Conservation (phyloP, 1,140 invertebrate species). For the Drosophila kanapiae region DNA sequence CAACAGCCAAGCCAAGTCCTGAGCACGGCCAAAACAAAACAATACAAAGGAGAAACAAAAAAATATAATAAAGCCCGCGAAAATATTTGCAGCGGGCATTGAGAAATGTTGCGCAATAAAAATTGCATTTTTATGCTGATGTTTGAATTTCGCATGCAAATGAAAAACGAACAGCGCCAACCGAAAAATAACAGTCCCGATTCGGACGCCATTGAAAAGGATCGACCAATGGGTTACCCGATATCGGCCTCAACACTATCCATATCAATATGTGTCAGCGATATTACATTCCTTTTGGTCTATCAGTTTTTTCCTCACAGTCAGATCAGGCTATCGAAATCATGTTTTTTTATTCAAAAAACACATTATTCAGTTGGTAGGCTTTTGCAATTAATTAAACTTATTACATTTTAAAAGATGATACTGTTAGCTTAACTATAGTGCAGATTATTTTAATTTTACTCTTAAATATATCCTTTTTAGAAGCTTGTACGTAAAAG, state of each 20-base stretch:
- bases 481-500: background rate
- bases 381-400: too few species aligned
- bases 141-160: slow-evolving; percentile 83
- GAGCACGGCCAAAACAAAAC: slow-evolving; percentile 51
- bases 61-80: slow-evolving; percentile 81
- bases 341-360: too few species aligned
- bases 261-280: background rate
- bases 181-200: slow-evolving; percentile 37
- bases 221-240: slow-evolving; percentile 30
- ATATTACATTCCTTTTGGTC: background rate
- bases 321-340: background rate
- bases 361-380: too few species aligned
- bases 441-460: too few species aligned
- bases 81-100: slow-evolving; percentile 82
- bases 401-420: too few species aligned
- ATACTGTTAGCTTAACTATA: too few species aligned
- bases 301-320: background rate
- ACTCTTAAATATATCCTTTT: background rate
- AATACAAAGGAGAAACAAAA: slow-evolving; percentile 30
- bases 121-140: slow-evolving; percentile 84
- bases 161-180: slow-evolving; percentile 73
- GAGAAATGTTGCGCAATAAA: slow-evolving; percentile 83
- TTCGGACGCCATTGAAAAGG: background rate
- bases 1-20: slow-evolving; percentile 31
- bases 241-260: slow-evolving; percentile 4